Evolutionary conservation across 2,113 vertebrate genomes (phyloP).

Genomic region (Balaeniceps rex): DNA sequence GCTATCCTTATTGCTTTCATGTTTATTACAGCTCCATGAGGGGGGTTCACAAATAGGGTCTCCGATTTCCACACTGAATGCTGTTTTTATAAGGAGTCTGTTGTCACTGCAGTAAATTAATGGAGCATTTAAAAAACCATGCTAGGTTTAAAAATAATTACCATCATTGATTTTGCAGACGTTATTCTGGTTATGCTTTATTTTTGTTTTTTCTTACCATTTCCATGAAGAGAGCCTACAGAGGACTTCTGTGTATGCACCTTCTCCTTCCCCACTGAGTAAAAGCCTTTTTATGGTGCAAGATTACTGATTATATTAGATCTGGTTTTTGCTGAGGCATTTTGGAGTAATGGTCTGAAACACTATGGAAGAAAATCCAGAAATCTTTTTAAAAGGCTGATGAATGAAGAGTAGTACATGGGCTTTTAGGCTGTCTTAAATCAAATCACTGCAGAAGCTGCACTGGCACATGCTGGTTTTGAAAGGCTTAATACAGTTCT

Average conservation of each 20-base stretch:
- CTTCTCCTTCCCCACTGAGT: not conserved
- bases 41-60: not conserved
- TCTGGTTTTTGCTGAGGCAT: not conserved
- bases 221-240: not conserved
- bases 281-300: not conserved
- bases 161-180: not conserved
- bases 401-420: not conserved
- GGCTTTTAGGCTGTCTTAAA: constrained; percentile 22
- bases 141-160: not conserved
- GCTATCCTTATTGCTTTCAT: not conserved
- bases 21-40: not conserved
- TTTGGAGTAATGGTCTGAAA: not conserved
- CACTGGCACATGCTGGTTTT: constrained; percentile 26
- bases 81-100: not conserved
- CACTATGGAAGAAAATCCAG: not conserved
- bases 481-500: constrained; percentile 33
- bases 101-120: not conserved
- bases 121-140: not conserved
- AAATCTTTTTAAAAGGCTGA: constrained; percentile 5
- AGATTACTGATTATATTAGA: not conserved
- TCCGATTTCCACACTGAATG: not conserved
- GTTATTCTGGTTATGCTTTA: not conserved
- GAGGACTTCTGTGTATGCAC: not conserved
- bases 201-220: not conserved
- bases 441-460: not conserved